Percentiles rank a stretch among this genome's conserved stretches.
phyloP scores from a whole-genome alignment of 2,113 vertebrate species.

The Onychostoma macrolepis region DNA sequence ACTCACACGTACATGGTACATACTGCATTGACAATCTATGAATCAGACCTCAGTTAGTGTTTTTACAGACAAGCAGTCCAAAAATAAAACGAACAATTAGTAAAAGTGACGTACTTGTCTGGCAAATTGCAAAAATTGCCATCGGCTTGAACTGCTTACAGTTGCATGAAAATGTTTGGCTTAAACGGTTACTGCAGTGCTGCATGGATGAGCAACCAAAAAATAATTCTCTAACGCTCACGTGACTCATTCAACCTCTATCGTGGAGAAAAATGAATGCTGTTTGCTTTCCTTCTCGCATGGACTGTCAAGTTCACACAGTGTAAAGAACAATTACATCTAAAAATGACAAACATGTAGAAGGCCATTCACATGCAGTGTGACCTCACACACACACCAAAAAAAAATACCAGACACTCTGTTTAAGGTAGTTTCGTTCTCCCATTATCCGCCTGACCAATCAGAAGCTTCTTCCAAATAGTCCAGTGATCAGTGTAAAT shows the following conservation, averaged over 20 bases:
- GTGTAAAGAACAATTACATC: constrained; percentile 45
- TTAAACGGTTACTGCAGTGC: constrained; percentile 10
- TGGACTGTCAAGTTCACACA: constrained; percentile 6
- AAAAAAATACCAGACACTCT: constrained; percentile 11
- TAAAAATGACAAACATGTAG: constrained; percentile 43
- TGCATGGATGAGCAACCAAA: constrained; percentile 20
- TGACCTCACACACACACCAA: constrained; percentile 14
- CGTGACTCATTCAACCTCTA: constrained; percentile 23
- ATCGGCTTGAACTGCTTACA: constrained; percentile 41
- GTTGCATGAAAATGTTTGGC: constrained; percentile 43
- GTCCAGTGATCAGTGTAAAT: constrained; percentile 35
- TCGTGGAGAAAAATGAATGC: constrained; percentile 17
- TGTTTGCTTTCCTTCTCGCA: constrained; percentile 32
- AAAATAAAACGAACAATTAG: constrained; percentile 1
- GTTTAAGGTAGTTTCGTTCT: constrained; percentile 4
- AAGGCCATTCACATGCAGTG: constrained; percentile 27
- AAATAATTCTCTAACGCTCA: constrained; percentile 6
- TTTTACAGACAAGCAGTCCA: constrained; percentile 37
- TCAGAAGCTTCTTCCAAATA: not conserved
- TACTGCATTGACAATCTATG: constrained; percentile 39
- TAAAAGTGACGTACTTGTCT: constrained; percentile 41
- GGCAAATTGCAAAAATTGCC: constrained; percentile 45
- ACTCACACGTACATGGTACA: constrained; percentile 27
- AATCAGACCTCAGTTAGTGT: constrained; percentile 43
- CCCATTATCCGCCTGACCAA: not conserved